Percentiles rank a stretch among this genome's conserved stretches.
phyloP scores from a whole-genome alignment of 2,797 vertebrate genomes.

The Notolepis coatsorum region DNA sequence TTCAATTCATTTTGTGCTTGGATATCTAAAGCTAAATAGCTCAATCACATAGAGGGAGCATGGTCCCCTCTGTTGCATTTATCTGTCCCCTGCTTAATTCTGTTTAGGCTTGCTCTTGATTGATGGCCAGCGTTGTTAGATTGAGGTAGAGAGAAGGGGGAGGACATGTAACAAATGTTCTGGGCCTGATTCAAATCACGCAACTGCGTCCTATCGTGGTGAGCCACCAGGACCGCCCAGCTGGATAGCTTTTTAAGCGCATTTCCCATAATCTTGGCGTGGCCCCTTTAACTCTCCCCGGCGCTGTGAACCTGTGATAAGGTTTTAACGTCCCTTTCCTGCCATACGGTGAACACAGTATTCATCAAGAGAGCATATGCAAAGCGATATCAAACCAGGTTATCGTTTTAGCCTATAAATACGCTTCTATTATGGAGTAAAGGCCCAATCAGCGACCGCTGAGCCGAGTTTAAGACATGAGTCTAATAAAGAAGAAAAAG shows the following conservation, averaged over 20 bases:
- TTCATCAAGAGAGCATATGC: slow-evolving; percentile 30
- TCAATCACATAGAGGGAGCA: slow-evolving; percentile 31
- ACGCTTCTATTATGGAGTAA: too few species aligned
- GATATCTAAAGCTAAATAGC: too few species aligned
- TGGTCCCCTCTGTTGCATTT: slow-evolving; percentile 41
- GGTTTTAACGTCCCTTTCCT: slow-evolving; percentile 17
- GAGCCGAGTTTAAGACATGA: slow-evolving; percentile 37
- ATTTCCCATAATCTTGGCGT: too few species aligned
- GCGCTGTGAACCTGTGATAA: slow-evolving; percentile 42
- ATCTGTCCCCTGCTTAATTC: slow-evolving; percentile 40
- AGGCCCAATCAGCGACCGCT: too few species aligned
- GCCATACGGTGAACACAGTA: not conserved
- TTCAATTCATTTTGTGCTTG: too few species aligned
- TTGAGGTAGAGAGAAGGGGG: too few species aligned
- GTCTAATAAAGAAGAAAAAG: slow-evolving; percentile 35
- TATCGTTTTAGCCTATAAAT: too few species aligned
- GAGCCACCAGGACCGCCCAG: too few species aligned
- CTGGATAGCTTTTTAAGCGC: too few species aligned
- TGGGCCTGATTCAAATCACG: too few species aligned
- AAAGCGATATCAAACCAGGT: slow-evolving; percentile 54
- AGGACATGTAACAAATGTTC: too few species aligned
- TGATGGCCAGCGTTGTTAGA: slow-evolving; percentile 7
- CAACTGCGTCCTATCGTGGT: too few species aligned
- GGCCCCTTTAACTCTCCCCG: slow-evolving; percentile 36
- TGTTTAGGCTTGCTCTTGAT: slow-evolving; percentile 27